Evolutionary conservation across 2,888 invertebrate species (phyloP).

Genomic region (Xestoiulus laeticollis): DNA sequence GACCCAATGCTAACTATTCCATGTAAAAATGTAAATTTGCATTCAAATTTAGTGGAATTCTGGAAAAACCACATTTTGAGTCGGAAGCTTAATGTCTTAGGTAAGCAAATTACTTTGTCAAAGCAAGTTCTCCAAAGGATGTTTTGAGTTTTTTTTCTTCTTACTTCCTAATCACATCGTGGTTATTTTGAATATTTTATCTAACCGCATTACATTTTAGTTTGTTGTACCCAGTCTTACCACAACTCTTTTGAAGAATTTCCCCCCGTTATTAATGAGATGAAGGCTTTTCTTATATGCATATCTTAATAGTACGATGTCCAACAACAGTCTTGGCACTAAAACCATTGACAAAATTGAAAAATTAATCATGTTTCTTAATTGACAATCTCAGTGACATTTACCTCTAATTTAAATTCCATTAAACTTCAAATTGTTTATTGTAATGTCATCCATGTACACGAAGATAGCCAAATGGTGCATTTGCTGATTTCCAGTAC

Average conservation of each 20-base stretch:
- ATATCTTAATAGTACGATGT: background rate
- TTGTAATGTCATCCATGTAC: background rate
- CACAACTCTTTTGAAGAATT: background rate
- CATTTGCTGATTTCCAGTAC: background rate
- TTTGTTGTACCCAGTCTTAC: background rate
- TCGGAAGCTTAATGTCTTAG: background rate
- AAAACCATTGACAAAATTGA: slow-evolving; percentile 17
- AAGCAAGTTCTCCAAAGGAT: background rate
- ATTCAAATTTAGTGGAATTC: background rate
- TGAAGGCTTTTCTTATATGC: background rate
- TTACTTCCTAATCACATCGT: background rate
- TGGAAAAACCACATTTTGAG: slow-evolving; percentile 18
- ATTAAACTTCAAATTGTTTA: background rate
- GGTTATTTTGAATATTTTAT: slow-evolving; percentile 26
- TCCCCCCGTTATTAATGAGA: background rate
- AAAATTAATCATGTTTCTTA: background rate
- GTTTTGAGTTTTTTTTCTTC: background rate
- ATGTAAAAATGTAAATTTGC: background rate
- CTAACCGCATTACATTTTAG: slow-evolving; percentile 8
- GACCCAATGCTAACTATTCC: too few species aligned
- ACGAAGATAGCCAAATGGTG: background rate
- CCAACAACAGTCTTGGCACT: background rate
- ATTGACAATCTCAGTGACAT: background rate
- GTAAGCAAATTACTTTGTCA: slow-evolving; percentile 26
- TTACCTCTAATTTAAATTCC: background rate